Evolutionary conservation across 2,888 invertebrate species (phyloP).

Genomic region (Lysandra bellargus): DNA sequence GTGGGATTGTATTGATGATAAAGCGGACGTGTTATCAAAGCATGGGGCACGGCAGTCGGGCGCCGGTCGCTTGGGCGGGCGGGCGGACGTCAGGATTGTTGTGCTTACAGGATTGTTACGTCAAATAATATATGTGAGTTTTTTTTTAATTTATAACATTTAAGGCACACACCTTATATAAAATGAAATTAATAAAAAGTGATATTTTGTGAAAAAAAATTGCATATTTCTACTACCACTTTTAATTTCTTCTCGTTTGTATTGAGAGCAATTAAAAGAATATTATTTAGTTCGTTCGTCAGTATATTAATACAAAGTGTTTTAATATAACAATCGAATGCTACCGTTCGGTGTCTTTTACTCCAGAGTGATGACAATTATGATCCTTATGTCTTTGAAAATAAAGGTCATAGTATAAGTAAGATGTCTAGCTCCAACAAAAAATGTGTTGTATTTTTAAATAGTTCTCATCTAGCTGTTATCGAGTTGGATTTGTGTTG

Average conservation of each 20-base stretch:
- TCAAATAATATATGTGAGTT: neutral
- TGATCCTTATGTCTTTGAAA: neutral
- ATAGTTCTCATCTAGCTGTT: constrained; percentile 1
- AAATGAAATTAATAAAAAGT: neutral
- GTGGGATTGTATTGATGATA: constrained; percentile 21
- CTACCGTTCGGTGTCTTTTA: neutral
- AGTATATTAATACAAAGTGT: too few relatives aligned
- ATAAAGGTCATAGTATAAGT: neutral
- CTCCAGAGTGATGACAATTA: neutral
- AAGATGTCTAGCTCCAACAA: neutral
- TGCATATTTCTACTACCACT: too few relatives aligned
- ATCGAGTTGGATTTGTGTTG: neutral
- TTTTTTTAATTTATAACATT: neutral
- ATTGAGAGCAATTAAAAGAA: too few relatives aligned
- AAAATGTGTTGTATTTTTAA: neutral
- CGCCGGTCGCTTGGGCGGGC: constrained; percentile 37
- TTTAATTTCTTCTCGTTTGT: too few relatives aligned
- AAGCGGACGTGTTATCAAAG: constrained; percentile 24
- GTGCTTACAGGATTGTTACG: constrained; percentile 18
- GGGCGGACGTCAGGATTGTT: constrained; percentile 25
- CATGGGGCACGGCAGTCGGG: constrained; percentile 40
- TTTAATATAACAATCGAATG: neutral
- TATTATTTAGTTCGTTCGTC: too few relatives aligned
- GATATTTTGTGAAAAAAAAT: neutral
- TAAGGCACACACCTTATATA: neutral